A percentile compares a stretch with the other conserved stretches of the same genome.
Conservation (phyloP, 2,797 vertebrate species). For the Lates japonicus region DNA sequence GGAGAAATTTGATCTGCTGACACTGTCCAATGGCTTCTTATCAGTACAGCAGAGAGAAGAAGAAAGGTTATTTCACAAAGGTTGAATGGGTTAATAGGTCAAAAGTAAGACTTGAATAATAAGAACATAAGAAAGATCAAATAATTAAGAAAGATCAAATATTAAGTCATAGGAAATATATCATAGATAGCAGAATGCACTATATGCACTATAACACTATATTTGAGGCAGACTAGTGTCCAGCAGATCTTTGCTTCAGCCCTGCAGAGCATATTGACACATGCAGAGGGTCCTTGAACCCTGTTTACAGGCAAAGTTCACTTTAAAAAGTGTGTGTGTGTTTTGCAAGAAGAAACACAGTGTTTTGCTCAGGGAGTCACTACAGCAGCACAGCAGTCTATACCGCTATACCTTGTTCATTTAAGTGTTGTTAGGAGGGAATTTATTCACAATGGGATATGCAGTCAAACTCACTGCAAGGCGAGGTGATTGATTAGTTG, state of each 20-base stretch:
- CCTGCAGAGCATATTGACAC: conserved; percentile 57
- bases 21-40: neutral
- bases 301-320: conserved; percentile 72
- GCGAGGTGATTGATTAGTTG: conserved; percentile 35
- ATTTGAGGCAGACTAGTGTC: conserved; percentile 2
- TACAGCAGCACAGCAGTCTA: conserved; percentile 3
- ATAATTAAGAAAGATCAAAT: too few species aligned
- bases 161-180: neutral
- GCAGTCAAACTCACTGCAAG: neutral
- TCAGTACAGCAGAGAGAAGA: neutral
- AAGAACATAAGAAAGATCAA: neutral
- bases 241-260: conserved; percentile 15
- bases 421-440: neutral
- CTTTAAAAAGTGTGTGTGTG: conserved; percentile 29
- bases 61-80: conserved; percentile 2
- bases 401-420: neutral
- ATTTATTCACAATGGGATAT: conserved; percentile 3
- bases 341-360: conserved; percentile 51
- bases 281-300: conserved; percentile 60
- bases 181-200: neutral
- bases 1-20: conserved; percentile 50
- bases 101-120: neutral
- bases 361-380: conserved; percentile 49
- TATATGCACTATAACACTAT: neutral
- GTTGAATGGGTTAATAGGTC: neutral